Conservation (phyloP, 2,888 invertebrate genomes). For the Monopis laevigella region DNA sequence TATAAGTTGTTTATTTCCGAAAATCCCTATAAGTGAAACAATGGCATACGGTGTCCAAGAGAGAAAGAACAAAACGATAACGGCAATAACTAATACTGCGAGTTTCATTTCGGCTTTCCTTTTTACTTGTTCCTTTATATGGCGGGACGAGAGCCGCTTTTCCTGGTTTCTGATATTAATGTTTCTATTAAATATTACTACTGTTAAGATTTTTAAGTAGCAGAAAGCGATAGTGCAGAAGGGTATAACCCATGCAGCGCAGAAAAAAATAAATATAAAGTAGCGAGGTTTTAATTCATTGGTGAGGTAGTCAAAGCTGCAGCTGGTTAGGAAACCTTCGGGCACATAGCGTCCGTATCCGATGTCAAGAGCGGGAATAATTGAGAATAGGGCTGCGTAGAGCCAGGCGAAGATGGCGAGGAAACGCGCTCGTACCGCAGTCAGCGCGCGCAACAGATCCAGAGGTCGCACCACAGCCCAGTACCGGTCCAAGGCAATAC, state of each 20-base stretch:
- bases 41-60: slow-evolving; percentile 87
- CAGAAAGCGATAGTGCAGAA: slow-evolving; percentile 76
- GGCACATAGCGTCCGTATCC: slow-evolving; percentile 82
- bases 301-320: slow-evolving; percentile 86
- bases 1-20: slow-evolving; percentile 69
- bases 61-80: slow-evolving; percentile 78
- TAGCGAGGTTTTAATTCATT: slow-evolving; percentile 66
- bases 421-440: slow-evolving; percentile 68
- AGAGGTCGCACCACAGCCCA: slow-evolving; percentile 83
- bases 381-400: slow-evolving; percentile 75
- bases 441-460: slow-evolving; percentile 71
- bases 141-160: slow-evolving; percentile 59
- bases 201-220: slow-evolving; percentile 75
- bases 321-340: slow-evolving; percentile 85
- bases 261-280: slow-evolving; percentile 80
- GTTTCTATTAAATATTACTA: slow-evolving; percentile 65
- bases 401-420: slow-evolving; percentile 75
- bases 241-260: slow-evolving; percentile 80
- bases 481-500: slow-evolving; percentile 84
- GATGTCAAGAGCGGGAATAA: slow-evolving; percentile 74
- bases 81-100: slow-evolving; percentile 72
- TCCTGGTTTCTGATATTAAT: slow-evolving; percentile 52
- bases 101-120: slow-evolving; percentile 77
- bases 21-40: slow-evolving; percentile 78
- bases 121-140: slow-evolving; percentile 70